Conservation (phyloP, 2,888 invertebrate species). For the Tyria jacobaeae region DNA sequence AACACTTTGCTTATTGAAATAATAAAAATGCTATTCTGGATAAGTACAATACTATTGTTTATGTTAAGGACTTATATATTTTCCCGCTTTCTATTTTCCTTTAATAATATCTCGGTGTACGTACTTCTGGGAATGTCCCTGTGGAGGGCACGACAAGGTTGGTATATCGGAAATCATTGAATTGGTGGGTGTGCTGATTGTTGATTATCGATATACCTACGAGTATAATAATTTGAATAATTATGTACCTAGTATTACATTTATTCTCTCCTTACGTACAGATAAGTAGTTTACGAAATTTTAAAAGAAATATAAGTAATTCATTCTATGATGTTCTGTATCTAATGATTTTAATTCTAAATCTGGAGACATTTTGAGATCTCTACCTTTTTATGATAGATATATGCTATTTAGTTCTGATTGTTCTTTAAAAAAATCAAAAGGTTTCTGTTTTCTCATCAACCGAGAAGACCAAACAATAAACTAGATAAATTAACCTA, state of each 20-base stretch:
- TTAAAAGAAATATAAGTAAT: too few relatives aligned
- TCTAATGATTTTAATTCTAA: too few relatives aligned
- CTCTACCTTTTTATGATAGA: too few relatives aligned
- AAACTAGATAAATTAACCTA: background rate
- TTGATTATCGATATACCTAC: background rate
- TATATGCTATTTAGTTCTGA: too few relatives aligned
- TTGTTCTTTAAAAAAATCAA: background rate
- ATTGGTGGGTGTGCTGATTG: constrained; percentile 1
- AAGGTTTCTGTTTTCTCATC: background rate
- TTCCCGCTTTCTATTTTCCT: background rate
- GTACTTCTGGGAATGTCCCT: background rate
- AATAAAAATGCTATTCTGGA: background rate
- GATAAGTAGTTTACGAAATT: background rate
- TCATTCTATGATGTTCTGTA: too few relatives aligned
- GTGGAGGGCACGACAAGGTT: background rate
- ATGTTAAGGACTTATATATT: background rate
- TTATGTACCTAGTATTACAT: background rate
- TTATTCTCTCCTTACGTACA: background rate
- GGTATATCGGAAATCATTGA: background rate
- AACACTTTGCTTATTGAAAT: background rate
- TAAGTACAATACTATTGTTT: background rate
- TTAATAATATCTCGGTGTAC: background rate
- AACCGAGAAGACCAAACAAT: too few relatives aligned
- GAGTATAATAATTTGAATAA: background rate
- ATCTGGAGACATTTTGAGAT: background rate